phyloP scores from a whole-genome alignment of 2,888 invertebrate species.

The Chelonus formosanus region DNA sequence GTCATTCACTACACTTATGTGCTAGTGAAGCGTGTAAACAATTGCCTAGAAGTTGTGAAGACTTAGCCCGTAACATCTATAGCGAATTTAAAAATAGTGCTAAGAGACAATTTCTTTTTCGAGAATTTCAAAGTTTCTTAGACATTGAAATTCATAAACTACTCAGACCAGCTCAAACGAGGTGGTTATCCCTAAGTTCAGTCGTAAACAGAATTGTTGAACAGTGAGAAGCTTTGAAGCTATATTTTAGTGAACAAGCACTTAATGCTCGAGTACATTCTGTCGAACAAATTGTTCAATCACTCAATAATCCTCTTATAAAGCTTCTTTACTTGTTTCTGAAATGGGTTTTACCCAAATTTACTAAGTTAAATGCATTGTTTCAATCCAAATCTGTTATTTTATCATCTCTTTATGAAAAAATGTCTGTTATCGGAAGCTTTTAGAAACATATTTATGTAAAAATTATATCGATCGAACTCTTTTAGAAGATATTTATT shows the following conservation, averaged over 20 bases:
- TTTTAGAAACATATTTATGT: neutral
- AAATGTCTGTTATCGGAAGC: too few species aligned
- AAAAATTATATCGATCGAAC: constrained; percentile 11
- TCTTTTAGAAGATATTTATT: constrained; percentile 31
- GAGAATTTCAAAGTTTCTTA: constrained; percentile 14
- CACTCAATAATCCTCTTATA: constrained; percentile 38
- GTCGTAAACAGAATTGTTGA: constrained; percentile 47
- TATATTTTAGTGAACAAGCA: constrained; percentile 44
- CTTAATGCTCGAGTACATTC: constrained; percentile 30
- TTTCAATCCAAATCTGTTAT: constrained; percentile 5
- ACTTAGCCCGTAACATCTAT: constrained; percentile 17
- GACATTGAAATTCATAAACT: constrained; percentile 40
- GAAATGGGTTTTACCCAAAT: neutral
- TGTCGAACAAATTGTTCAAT: constrained; percentile 37
- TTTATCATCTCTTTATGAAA: neutral
- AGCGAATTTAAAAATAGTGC: constrained; percentile 35
- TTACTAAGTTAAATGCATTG: neutral
- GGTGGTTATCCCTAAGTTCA: constrained; percentile 48
- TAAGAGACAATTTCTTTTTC: constrained; percentile 38
- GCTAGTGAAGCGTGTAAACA: constrained; percentile 33
- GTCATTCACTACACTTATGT: constrained; percentile 35
- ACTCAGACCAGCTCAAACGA: constrained; percentile 46
- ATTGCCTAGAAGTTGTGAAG: constrained; percentile 26
- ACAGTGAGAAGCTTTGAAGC: constrained; percentile 47
- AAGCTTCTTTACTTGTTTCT: neutral